Evolutionary conservation across 2,113 vertebrate genomes (phyloP).

Genomic region (Polypterus senegalus): DNA sequence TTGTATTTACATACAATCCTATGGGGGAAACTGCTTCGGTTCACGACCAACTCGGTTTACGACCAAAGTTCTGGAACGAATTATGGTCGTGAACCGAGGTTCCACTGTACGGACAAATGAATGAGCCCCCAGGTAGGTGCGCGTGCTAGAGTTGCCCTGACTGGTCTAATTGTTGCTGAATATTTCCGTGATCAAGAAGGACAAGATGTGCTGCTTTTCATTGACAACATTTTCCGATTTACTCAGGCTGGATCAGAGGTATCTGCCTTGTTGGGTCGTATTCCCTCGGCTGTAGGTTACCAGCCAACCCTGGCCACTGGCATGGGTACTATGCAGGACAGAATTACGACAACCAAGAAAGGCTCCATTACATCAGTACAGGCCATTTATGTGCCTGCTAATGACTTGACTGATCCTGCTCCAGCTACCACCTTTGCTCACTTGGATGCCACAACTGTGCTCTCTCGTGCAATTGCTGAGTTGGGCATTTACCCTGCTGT

Average conservation of each 20-base stretch:
- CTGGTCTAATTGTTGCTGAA: conserved; percentile 84
- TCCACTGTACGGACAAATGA: conserved; percentile 98
- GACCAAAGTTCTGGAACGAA: too few species aligned
- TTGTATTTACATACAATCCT: too few species aligned
- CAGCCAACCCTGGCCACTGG: conserved; percentile 95
- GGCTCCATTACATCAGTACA: conserved; percentile 93
- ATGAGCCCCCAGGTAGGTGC: conserved; percentile 91
- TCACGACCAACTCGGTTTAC: too few species aligned
- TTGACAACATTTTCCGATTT: conserved; percentile 98
- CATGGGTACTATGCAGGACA: conserved; percentile 98
- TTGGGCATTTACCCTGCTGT: conserved; percentile 94
- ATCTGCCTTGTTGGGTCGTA: conserved; percentile 90
- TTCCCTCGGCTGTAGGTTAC: conserved; percentile 94
- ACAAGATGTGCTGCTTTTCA: conserved; percentile 94
- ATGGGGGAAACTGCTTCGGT: too few species aligned
- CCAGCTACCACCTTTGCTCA: conserved; percentile 96
- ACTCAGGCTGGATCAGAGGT: conserved; percentile 98
- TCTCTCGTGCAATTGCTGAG: conserved; percentile 91
- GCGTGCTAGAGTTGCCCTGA: conserved; percentile 86
- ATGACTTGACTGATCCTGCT: conserved; percentile 92
- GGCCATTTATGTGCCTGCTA: conserved; percentile 95
- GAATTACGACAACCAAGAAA: conserved; percentile 95
- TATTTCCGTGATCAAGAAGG: conserved; percentile 98
- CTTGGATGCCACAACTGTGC: conserved; percentile 91
- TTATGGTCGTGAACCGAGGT: too few species aligned